These are phyloP conservation scores for Volucella bombylans DNA, from an alignment of 2,888 invertebrate genomes.

Conservation along the genomic window DNA sequence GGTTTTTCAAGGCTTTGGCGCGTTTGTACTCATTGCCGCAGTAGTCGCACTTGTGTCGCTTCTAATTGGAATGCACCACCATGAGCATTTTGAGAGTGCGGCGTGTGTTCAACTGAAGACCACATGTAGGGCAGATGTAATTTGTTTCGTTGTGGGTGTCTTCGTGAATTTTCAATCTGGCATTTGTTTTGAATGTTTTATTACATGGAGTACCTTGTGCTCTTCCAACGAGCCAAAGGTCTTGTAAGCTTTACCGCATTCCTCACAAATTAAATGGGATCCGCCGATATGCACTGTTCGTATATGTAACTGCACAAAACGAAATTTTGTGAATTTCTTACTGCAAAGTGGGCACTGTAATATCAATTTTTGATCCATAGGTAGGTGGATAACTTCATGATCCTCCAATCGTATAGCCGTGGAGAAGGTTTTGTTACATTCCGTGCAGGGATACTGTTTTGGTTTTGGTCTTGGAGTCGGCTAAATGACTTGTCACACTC, in stretches of 20 bases:
- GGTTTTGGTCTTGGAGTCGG: slow-evolving; percentile 70
- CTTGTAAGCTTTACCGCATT: slow-evolving; percentile 83
- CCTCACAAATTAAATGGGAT: slow-evolving; percentile 83
- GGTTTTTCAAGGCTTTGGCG: slow-evolving; percentile 81
- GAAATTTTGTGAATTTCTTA: slow-evolving; percentile 78
- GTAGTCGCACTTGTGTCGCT: slow-evolving; percentile 81
- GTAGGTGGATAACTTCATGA: slow-evolving; percentile 76
- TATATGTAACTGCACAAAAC: slow-evolving; percentile 77
- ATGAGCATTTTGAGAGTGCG: slow-evolving; percentile 80
- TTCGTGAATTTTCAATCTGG: slow-evolving; percentile 79
- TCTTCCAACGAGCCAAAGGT: slow-evolving; percentile 83
- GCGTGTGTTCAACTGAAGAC: slow-evolving; percentile 80
- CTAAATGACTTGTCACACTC: slow-evolving; percentile 53
- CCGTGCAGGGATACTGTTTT: slow-evolving; percentile 72
- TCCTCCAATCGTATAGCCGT: slow-evolving; percentile 73
- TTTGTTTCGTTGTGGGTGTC: slow-evolving; percentile 81
- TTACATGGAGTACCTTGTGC: slow-evolving; percentile 83
- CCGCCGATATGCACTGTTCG: slow-evolving; percentile 79
- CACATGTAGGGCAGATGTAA: slow-evolving; percentile 80
- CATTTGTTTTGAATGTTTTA: slow-evolving; percentile 80
- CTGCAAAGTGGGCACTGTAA: slow-evolving; percentile 78
- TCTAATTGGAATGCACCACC: slow-evolving; percentile 80
- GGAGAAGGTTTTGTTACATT: slow-evolving; percentile 74
- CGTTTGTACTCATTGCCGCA: slow-evolving; percentile 81
- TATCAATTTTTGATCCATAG: slow-evolving; percentile 75